A percentile compares a stretch with the other conserved stretches of the same genome.
Evolutionary conservation across 2,888 invertebrate species (phyloP).

Genomic region (Synergus umbraculus): DNA sequence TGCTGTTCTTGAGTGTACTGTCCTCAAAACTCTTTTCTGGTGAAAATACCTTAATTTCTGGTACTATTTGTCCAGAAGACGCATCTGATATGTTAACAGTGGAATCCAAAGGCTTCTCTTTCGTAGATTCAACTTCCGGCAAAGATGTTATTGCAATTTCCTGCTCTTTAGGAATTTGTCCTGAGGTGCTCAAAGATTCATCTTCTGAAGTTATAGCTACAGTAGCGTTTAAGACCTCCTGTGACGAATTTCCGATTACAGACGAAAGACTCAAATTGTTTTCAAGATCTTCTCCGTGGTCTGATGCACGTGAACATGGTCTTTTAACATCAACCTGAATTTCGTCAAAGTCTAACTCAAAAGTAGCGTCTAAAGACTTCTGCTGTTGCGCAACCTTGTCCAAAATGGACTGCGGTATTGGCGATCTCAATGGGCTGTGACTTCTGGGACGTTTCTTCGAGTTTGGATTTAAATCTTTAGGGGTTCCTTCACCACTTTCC

Average conservation of each 20-base stretch:
- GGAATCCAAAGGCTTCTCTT: background rate
- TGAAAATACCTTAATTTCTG: background rate
- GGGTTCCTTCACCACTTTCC: background rate
- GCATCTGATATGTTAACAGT: background rate
- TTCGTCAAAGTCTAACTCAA: background rate
- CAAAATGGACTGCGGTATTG: constrained; percentile 27
- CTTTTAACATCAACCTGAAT: background rate
- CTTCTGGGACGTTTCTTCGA: background rate
- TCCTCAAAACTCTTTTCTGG: background rate
- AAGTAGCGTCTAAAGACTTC: constrained; percentile 14
- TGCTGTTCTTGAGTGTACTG: constrained; percentile 8
- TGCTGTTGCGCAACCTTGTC: constrained; percentile 33
- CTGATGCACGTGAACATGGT: background rate
- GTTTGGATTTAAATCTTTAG: background rate
- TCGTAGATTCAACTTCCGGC: background rate
- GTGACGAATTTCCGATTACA: background rate
- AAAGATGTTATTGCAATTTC: background rate
- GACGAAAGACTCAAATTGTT: background rate
- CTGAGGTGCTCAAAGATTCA: background rate
- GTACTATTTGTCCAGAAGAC: background rate
- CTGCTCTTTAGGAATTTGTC: background rate
- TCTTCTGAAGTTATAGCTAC: background rate
- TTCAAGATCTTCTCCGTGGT: background rate
- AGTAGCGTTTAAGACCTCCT: background rate
- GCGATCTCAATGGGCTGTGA: background rate